Base-by-base conservation (phyloP, 30 jellyfish, hydroid and myxozoan species). In the Pelagia noctiluca region DNA sequence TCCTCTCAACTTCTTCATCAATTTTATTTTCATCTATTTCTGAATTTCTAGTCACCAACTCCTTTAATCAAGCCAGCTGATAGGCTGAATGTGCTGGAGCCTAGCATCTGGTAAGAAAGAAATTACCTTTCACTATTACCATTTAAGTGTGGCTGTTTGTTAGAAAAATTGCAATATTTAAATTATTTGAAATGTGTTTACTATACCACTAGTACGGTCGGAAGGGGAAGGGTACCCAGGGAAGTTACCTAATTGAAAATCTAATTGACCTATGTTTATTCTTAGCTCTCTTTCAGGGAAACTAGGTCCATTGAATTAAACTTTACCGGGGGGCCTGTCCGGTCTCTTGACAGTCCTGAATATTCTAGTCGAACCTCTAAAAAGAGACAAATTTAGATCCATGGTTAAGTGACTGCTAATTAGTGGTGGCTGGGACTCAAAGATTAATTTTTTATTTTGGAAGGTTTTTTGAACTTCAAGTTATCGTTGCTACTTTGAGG, bases 51-150 rank as follows among this genome's bases (percentile, higher is more conserved):
- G 42, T 8, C 35, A 30, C 23, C 76, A 0, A 37, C 38, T 2
- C 87, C 87, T 3, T 3, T 75, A 21, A 81, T 81, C 35, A 66
- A 63, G 70, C 84, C 91, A 22, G 85, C 91, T 8, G 37, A 81
- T 52, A 81, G 91, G 38, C 72, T 81, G 32, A 49, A 81, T 54
- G 70, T 25, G 18, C 37, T 81, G 70, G 84, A 81, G 60, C 91
- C 91, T 47, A 68, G 84, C 53, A 84, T 81, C 22, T 81, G 84
- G 91, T 81, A 49, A 57, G 67, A 35, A 35, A 31, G 7, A 34
- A 4, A 1, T 30, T 1, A 4, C 42, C 11, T 26, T 29, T 4
- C 12, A 10, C 24, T 30, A 28, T 34, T 28, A 29, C 37, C 42
- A 21, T 3, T 63, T 13, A 28, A 7, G 7, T 63, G 11, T 63